Evolutionary conservation across 2,797 vertebrate species (phyloP).

Genomic region (Enteromius anoplus): DNA sequence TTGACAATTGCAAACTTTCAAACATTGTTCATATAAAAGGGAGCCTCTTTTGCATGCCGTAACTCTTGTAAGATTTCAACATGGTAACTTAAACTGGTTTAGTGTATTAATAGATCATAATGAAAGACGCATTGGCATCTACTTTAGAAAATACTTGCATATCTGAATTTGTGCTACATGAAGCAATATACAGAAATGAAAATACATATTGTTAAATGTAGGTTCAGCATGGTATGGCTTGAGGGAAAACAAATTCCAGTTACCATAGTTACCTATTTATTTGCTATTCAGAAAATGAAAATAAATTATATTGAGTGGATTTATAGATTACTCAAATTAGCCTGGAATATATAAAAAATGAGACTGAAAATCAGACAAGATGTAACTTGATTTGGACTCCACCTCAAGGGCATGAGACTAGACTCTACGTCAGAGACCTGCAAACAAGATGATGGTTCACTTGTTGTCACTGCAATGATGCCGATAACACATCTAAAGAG

Average conservation of each 20-base stretch:
- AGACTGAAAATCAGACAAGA: background rate
- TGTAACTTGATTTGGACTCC: background rate
- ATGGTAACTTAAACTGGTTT: background rate
- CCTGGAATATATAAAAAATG: background rate
- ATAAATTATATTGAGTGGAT: background rate
- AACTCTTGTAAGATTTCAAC: constrained; percentile 8
- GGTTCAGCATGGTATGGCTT: background rate
- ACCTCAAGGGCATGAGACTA: background rate
- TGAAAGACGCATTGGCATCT: background rate
- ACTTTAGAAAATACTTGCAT: background rate
- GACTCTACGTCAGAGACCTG: background rate
- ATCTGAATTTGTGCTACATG: background rate
- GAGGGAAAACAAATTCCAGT: background rate
- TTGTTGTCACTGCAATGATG: background rate
- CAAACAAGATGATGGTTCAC: constrained; percentile 1
- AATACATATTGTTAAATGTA: background rate
- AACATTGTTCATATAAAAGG: constrained; percentile 1
- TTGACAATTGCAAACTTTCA: background rate
- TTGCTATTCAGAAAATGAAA: background rate
- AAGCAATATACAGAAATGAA: background rate
- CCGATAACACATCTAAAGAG: background rate
- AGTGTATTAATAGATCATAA: background rate
- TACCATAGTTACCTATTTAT: constrained; percentile 16
- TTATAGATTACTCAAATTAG: background rate
- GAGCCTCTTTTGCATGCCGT: background rate